Evolutionary conservation across 2,113 vertebrate species (phyloP), one percentile per base, ranked within the genome.

Genomic region (Protobothrops mucrosquamatus): DNA sequence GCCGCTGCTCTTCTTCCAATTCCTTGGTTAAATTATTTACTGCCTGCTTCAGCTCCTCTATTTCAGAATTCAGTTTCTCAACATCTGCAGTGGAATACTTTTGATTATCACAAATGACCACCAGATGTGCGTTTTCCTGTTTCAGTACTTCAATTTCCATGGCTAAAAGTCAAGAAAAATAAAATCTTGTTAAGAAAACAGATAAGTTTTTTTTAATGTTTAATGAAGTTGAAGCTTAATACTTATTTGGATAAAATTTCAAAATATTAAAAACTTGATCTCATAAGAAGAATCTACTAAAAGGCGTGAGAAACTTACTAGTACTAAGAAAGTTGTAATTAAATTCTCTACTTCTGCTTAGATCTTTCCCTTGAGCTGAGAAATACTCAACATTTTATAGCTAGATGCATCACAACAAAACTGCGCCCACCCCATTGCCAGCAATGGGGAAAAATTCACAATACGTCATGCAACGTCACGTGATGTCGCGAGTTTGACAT

Each of bases 61-160:
- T 99, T 97, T 99, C 99, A 22, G 98, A 97, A 95, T 99, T 99
- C 97, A 99, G 98, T 96, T 99, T 98, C 95, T 99, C 98, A 0
- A 99, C 98, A 52, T 99, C 99, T 0, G 98, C 98, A 87, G 98
- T 98, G 4, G 99, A 99, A 92, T 98, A 99, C 95, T 99, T 99
- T 92, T 99, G 99, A 94, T 99, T 99, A 95, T 98, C 97, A 93
- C 99, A 95, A 92, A 98, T 96, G 91, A 96, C 97, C 91, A 98
- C 98, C 24, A 99, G 98, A 14, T 97, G 97, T 24, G 97, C 89
- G 39, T 97, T 98, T 95, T 99, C 98, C 88, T 98, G 98, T 95
- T 98, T 99, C 81, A 98, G 95, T 92, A 98, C 96, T 94, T 99
- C 98, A 93, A 97, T 94, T 93, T 99, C 98, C 93, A 98, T 93